Conservation (phyloP, 2,113 vertebrate species). For the Pseudorhombus dupliciocellatus region DNA sequence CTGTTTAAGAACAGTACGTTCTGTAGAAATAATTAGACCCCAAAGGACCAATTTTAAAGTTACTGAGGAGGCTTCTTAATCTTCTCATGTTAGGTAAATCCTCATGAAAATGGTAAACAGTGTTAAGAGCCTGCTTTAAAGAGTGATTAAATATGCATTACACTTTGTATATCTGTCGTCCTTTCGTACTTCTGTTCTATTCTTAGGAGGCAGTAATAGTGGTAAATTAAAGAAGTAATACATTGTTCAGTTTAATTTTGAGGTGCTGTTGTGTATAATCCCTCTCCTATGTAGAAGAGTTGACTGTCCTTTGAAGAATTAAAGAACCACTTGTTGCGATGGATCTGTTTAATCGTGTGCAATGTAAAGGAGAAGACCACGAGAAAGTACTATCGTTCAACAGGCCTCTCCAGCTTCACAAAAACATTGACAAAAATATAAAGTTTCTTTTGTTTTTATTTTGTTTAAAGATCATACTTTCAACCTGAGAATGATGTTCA, state of each 20-base stretch:
- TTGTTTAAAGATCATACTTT: too few relatives aligned
- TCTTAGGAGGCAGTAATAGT: not conserved
- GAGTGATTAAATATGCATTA: not conserved
- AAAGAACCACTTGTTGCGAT: too few relatives aligned
- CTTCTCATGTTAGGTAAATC: constrained; percentile 30
- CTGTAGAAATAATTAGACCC: constrained; percentile 62
- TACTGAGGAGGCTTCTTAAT: constrained; percentile 22
- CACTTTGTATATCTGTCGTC: not conserved
- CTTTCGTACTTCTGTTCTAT: not conserved
- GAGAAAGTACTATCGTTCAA: too few relatives aligned
- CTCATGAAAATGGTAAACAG: constrained; percentile 39
- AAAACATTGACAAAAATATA: too few relatives aligned
- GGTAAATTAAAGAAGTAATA: not conserved
- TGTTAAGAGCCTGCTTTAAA: constrained; percentile 18
- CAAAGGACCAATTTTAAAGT: constrained; percentile 43
- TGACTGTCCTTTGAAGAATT: not conserved
- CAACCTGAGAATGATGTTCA: too few relatives aligned
- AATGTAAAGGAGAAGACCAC: too few relatives aligned
- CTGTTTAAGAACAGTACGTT: constrained; percentile 17
- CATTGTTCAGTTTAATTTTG: too few relatives aligned
- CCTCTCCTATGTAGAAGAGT: not conserved
- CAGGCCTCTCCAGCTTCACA: too few relatives aligned
- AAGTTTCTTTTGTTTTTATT: too few relatives aligned
- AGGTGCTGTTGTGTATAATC: too few relatives aligned
- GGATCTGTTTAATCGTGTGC: too few relatives aligned